Evolutionary conservation across 2,113 vertebrate genomes (phyloP).

Genomic region (Perca flavescens): DNA sequence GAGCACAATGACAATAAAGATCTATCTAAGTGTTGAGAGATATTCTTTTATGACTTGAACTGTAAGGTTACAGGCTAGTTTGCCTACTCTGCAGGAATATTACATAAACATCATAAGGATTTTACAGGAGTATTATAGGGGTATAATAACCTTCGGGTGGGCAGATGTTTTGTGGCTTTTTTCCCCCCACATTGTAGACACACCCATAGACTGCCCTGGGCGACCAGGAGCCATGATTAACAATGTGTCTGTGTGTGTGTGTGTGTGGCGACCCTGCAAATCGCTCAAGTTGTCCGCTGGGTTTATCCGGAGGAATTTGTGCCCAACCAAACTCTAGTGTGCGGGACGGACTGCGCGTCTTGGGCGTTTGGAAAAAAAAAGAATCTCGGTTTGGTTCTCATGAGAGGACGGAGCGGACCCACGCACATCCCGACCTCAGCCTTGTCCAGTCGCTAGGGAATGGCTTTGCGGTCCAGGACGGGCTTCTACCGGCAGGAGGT

Average conservation of each 20-base stretch:
- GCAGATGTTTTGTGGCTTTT: conserved; percentile 61
- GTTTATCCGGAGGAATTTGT: conserved; percentile 39
- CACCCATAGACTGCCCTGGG: conserved; percentile 61
- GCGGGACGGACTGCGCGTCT: conserved; percentile 8
- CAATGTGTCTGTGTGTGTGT: conserved; percentile 22
- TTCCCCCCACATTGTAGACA: conserved; percentile 55
- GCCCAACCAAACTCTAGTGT: not conserved
- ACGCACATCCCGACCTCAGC: conserved; percentile 18
- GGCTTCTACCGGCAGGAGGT: conserved; percentile 92
- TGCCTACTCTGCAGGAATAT: not conserved
- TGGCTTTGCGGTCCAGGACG: conserved; percentile 79
- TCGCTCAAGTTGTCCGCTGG: conserved; percentile 8
- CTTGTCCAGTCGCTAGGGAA: conserved; percentile 36
- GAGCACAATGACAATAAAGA: no score
- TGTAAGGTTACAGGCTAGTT: not conserved
- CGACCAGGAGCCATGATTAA: conserved; percentile 38
- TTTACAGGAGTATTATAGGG: not conserved
- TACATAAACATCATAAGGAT: no score
- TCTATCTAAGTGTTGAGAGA: no score
- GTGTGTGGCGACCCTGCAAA: conserved; percentile 15
- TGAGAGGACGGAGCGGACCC: conserved; percentile 22
- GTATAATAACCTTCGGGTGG: not conserved
- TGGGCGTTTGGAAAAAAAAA: fast-evolving
- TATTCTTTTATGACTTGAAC: no score
- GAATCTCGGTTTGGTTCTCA: not conserved